Conservation (phyloP, 1,140 invertebrate genomes). For the Penaeus indicus region DNA sequence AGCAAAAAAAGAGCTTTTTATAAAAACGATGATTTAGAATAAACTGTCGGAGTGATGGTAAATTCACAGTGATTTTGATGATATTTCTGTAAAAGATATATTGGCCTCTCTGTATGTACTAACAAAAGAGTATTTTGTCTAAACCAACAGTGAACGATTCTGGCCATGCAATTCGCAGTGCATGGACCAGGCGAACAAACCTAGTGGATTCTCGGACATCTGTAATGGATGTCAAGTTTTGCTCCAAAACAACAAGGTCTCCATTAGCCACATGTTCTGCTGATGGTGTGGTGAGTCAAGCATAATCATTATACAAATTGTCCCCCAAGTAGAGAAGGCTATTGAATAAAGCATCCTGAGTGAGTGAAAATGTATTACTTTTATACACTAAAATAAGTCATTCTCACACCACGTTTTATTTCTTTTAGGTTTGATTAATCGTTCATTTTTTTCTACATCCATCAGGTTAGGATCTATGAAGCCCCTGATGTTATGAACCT, state of each 20-base stretch:
- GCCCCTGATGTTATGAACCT: constrained; percentile 98
- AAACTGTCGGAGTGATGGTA: too few relatives aligned
- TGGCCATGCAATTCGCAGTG: constrained; percentile 71
- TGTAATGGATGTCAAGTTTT: constrained; percentile 92
- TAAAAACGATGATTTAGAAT: too few relatives aligned
- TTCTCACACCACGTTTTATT: neutral
- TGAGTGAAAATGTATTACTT: too few relatives aligned
- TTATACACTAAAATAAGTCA: too few relatives aligned
- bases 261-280: constrained; percentile 89
- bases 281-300: constrained; percentile 75
- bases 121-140: neutral
- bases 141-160: constrained; percentile 65
- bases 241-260: constrained; percentile 94
- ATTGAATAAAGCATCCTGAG: neutral
- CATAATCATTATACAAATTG: neutral
- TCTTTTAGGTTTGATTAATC: neutral
- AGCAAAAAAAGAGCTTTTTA: too few relatives aligned
- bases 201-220: constrained; percentile 86
- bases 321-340: neutral
- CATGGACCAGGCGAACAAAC: constrained; percentile 92
- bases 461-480: constrained; percentile 93
- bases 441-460: neutral
- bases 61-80: too few relatives aligned
- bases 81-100: too few relatives aligned
- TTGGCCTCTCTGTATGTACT: too few relatives aligned